phyloP scores from a whole-genome alignment of 2,113 vertebrate species.

The Lonchura striata region DNA sequence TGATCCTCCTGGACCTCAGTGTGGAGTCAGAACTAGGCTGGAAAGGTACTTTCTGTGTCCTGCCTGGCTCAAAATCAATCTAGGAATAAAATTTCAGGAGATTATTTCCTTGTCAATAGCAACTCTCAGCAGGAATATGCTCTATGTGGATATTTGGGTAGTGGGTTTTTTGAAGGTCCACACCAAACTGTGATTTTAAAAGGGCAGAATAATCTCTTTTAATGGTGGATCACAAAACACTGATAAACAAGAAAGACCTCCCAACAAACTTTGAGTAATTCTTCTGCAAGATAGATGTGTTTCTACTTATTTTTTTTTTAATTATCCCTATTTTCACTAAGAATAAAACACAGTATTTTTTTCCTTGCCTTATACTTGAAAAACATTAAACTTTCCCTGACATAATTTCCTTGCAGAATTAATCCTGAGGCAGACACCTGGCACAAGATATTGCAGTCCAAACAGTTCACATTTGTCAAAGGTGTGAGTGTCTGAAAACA shows the following conservation, averaged over 20 bases:
- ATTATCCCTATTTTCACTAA: not conserved
- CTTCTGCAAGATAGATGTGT: not conserved
- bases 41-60: not conserved
- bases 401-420: not conserved
- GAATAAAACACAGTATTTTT: not conserved
- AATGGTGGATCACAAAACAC: not conserved
- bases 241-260: not conserved
- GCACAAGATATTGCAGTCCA: slow-evolving; percentile 11
- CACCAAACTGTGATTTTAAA: not conserved
- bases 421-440: not conserved
- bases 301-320: not conserved
- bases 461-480: slow-evolving; percentile 18
- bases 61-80: not conserved
- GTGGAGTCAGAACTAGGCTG: not conserved
- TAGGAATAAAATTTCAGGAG: not conserved
- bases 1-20: not conserved
- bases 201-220: not conserved
- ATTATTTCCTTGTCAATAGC: not conserved
- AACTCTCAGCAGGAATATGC: rapidly evolving
- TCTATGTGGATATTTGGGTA: not conserved
- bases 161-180: not conserved
- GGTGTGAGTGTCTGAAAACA: not conserved
- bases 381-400: not conserved
- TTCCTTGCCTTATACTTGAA: not conserved
- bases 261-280: not conserved